Percentiles rank a stretch among this genome's conserved stretches.
These are phyloP conservation scores for Fabriciana adippe DNA, from an alignment of 2,888 invertebrate species.

Conservation along the genomic window DNA sequence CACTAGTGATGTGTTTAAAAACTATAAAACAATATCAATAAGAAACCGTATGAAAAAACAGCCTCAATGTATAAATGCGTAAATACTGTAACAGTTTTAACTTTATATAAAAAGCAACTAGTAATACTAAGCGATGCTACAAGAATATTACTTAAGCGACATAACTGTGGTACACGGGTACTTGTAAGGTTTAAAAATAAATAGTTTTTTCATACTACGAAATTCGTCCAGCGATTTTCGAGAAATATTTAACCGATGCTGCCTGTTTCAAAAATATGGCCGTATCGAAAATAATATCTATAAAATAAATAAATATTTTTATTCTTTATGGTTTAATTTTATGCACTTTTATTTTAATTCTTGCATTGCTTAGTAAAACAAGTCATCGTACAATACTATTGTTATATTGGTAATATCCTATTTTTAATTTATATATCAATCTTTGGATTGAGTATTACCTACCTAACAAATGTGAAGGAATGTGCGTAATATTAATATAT, in stretches of 20 bases:
- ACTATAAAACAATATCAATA: slow-evolving; percentile 64
- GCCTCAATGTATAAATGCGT: slow-evolving; percentile 75
- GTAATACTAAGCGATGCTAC: slow-evolving; percentile 26
- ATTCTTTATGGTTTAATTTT: background rate
- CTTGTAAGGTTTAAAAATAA: too few species aligned
- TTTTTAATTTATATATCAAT: slow-evolving; percentile 51
- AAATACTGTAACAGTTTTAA: slow-evolving; percentile 64
- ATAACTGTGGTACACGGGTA: background rate
- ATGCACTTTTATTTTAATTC: slow-evolving; percentile 17
- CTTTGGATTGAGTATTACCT: slow-evolving; percentile 69
- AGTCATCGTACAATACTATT: slow-evolving; percentile 40
- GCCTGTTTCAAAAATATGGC: too few species aligned
- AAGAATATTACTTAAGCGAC: slow-evolving; percentile 12
- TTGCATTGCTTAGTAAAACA: slow-evolving; percentile 39
- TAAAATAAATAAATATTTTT: background rate
- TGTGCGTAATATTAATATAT: slow-evolving; percentile 59
- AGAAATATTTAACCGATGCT: too few species aligned
- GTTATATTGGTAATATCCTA: slow-evolving; percentile 41
- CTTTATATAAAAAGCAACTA: slow-evolving; percentile 31
- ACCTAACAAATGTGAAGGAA: slow-evolving; percentile 58
- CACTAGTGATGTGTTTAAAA: slow-evolving; percentile 52
- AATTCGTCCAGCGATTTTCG: too few species aligned
- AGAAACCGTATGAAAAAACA: slow-evolving; percentile 54
- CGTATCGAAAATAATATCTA: too few species aligned
- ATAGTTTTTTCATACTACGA: too few species aligned